These are phyloP conservation scores for Diarsia brunnea DNA, from an alignment of 2,888 invertebrate species.

Conservation along the genomic window DNA sequence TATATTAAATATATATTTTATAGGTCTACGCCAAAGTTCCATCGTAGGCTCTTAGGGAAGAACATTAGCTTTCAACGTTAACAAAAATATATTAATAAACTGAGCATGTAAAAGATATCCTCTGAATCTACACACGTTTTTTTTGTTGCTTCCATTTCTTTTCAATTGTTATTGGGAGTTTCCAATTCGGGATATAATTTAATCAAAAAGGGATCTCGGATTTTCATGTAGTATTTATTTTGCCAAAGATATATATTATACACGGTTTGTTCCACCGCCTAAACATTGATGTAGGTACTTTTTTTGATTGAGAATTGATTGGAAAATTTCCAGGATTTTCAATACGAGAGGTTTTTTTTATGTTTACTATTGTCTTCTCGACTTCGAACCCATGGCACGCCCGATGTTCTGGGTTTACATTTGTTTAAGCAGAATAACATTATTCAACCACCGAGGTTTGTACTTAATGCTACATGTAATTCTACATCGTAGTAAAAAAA, in stretches of 20 bases:
- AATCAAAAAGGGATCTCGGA: conserved; percentile 30
- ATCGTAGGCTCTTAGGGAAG: too few species aligned
- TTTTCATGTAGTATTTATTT: conserved; percentile 26
- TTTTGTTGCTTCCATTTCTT: background rate
- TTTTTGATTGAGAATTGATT: conserved; percentile 7
- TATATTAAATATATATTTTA: too few species aligned
- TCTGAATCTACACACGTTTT: background rate
- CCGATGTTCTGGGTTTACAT: too few species aligned
- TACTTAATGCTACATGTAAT: too few species aligned
- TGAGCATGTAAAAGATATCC: background rate
- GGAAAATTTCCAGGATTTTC: background rate
- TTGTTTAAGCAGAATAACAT: too few species aligned
- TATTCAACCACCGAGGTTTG: too few species aligned
- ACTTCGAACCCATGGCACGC: too few species aligned
- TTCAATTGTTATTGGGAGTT: background rate
- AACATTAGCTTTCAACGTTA: too few species aligned
- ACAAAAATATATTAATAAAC: background rate
- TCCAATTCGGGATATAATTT: conserved; percentile 11
- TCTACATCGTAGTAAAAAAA: too few species aligned
- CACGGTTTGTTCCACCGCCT: conserved; percentile 7
- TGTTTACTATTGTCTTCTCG: background rate
- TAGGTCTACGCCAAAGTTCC: too few species aligned
- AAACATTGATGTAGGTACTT: conserved; percentile 19
- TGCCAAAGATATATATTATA: conserved; percentile 2
- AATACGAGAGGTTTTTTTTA: background rate